phyloP scores from a whole-genome alignment of 2,888 invertebrate species.

The Zootermopsis nevadensis region DNA sequence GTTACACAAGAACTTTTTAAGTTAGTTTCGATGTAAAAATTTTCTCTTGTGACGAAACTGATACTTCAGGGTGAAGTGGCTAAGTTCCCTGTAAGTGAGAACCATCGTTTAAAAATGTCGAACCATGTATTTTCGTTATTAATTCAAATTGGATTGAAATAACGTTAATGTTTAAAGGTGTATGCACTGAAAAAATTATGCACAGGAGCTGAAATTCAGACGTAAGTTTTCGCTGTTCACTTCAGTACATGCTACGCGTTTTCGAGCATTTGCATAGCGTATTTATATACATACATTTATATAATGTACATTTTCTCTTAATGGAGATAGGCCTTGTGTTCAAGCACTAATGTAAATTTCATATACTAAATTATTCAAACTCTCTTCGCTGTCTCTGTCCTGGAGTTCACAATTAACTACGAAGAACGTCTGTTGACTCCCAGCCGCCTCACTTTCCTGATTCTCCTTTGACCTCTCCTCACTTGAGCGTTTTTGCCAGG shows the following conservation, averaged over 20 bases:
- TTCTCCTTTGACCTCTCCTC: neutral
- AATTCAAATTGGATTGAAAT: no score
- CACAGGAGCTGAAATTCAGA: no score
- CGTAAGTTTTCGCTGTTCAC: no score
- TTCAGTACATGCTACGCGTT: neutral
- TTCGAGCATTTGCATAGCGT: neutral
- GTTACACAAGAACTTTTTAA: no score
- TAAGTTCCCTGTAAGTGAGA: no score
- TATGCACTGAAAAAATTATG: no score
- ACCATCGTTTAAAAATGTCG: no score
- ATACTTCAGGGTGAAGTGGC: no score
- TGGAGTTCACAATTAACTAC: conserved; percentile 30
- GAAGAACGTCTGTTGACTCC: conserved; percentile 20
- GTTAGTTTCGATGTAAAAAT: no score
- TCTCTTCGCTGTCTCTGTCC: neutral
- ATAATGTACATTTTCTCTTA: neutral
- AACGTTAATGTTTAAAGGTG: no score
- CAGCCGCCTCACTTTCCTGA: neutral
- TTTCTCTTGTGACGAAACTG: no score
- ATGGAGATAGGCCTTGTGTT: neutral
- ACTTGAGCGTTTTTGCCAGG: neutral
- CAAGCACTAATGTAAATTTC: conserved; percentile 22
- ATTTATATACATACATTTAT: neutral
- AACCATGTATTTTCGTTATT: no score
- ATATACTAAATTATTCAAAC: conserved; percentile 32